phyloP scores from a whole-genome alignment of 2,113 vertebrate genomes.

The Lepisosteus oculatus region DNA sequence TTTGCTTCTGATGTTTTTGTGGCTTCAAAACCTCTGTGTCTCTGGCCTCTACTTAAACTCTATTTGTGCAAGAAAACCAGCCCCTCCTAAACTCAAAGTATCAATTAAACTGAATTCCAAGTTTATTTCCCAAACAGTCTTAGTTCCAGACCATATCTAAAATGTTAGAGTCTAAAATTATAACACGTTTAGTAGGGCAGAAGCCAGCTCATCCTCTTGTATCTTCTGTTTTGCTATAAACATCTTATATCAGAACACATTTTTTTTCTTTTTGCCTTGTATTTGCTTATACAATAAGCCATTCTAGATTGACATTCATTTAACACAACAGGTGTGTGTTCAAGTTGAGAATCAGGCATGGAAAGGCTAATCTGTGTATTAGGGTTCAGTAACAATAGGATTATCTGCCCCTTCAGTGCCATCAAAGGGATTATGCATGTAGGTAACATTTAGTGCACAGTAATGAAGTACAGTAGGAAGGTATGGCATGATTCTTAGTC shows the following conservation, averaged over 20 bases:
- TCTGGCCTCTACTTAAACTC: constrained; percentile 66
- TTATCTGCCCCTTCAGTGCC: too few relatives aligned
- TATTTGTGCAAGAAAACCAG: constrained; percentile 75
- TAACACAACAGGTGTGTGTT: neutral
- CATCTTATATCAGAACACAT: neutral
- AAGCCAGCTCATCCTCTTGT: constrained; percentile 38
- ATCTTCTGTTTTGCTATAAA: neutral
- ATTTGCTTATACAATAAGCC: neutral
- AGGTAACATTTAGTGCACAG: too few relatives aligned
- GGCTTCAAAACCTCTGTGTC: constrained; percentile 69
- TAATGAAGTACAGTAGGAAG: too few relatives aligned
- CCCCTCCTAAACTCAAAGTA: constrained; percentile 77
- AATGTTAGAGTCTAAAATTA: constrained; percentile 70
- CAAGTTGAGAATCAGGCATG: neutral
- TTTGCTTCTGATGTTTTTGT: constrained; percentile 48
- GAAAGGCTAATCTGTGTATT: too few relatives aligned
- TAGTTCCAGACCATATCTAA: constrained; percentile 71
- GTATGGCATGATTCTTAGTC: too few relatives aligned
- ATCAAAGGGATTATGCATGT: too few relatives aligned
- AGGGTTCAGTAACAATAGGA: too few relatives aligned
- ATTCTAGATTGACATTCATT: neutral
- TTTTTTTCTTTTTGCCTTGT: neutral
- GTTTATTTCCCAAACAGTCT: constrained; percentile 71
- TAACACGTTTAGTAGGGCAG: constrained; percentile 67
- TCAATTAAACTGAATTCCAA: constrained; percentile 76